A percentile compares a stretch with the other conserved stretches of the same genome.
These are phyloP conservation scores for Physella acuta DNA, from an alignment of 1,140 invertebrate species.

Conservation along the genomic window DNA sequence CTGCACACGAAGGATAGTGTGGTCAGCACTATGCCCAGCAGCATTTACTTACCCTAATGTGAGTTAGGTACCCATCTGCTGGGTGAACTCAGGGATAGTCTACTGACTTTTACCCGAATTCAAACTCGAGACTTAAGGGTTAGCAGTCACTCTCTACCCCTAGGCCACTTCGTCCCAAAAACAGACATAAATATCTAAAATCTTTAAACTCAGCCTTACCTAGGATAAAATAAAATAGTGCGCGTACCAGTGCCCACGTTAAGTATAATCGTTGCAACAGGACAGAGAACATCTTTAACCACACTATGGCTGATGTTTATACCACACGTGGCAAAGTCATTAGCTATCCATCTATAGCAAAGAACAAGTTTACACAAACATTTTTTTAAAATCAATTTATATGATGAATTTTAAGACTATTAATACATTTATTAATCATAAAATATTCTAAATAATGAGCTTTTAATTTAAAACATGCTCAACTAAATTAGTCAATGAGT, in stretches of 20 bases:
- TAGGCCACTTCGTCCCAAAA: too few relatives aligned
- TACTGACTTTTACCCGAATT: too few relatives aligned
- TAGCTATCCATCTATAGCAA: slow-evolving; percentile 1
- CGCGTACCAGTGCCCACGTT: neutral
- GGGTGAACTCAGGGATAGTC: too few relatives aligned
- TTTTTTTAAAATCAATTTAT: neutral
- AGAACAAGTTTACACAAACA: neutral
- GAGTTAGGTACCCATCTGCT: too few relatives aligned
- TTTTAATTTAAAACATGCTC: neutral
- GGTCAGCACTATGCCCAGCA: too few relatives aligned
- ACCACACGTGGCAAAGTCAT: slow-evolving; percentile 7
- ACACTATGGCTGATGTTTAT: slow-evolving; percentile 8
- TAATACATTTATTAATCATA: neutral
- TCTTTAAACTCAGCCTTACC: slow-evolving; percentile 7
- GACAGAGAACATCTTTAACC: neutral
- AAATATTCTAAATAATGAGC: neutral
- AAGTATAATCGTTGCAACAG: neutral
- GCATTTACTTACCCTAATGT: too few relatives aligned
- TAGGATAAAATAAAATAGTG: slow-evolving; percentile 14
- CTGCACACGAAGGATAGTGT: too few relatives aligned
- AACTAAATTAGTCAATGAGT: neutral
- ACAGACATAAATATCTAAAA: too few relatives aligned
- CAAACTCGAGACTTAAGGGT: too few relatives aligned
- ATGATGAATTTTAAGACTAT: neutral
- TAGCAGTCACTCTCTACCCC: too few relatives aligned